phyloP scores from a whole-genome alignment of 2,797 vertebrate species.

The Tenualosa ilisha region DNA sequence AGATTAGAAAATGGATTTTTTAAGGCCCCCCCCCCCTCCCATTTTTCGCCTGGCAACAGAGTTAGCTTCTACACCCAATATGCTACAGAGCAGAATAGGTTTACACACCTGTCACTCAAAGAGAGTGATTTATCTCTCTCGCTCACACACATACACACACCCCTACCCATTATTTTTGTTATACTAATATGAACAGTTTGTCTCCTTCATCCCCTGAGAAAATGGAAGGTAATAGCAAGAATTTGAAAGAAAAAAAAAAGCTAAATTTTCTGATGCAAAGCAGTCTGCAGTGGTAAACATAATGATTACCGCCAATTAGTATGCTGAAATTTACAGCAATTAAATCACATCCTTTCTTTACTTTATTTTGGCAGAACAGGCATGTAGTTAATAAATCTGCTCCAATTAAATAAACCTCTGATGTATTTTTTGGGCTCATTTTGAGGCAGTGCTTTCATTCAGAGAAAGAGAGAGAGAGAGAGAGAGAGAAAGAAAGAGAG shows the following conservation, averaged over 20 bases:
- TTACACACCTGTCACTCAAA: constrained; percentile 21
- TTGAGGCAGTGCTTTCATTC: neutral
- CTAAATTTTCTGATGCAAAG: neutral
- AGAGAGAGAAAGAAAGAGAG: neutral
- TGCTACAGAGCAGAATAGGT: neutral
- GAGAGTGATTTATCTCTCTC: neutral
- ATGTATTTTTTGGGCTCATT: constrained; percentile 9
- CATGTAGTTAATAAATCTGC: neutral
- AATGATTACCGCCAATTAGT: constrained; percentile 7
- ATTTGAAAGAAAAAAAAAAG: neutral
- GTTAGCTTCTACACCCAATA: constrained; percentile 5
- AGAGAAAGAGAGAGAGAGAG: neutral
- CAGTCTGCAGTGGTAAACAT: constrained; percentile 19
- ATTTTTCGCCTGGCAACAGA: constrained; percentile 11
- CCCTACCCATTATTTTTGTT: neutral
- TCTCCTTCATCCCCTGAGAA: neutral
- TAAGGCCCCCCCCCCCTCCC: constrained; percentile 12
- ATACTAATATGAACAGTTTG: constrained; percentile 8
- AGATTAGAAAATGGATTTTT: constrained; percentile 46
- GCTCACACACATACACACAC: neutral
- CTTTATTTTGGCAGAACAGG: neutral
- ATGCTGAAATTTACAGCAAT: constrained; percentile 1
- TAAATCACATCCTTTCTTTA: constrained; percentile 21
- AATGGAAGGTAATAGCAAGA: neutral
- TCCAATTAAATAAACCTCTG: constrained; percentile 17